Evolutionary conservation across 2,113 vertebrate genomes (phyloP), one percentile per base, ranked within the genome.

Genomic region (Anseranas semipalmata): DNA sequence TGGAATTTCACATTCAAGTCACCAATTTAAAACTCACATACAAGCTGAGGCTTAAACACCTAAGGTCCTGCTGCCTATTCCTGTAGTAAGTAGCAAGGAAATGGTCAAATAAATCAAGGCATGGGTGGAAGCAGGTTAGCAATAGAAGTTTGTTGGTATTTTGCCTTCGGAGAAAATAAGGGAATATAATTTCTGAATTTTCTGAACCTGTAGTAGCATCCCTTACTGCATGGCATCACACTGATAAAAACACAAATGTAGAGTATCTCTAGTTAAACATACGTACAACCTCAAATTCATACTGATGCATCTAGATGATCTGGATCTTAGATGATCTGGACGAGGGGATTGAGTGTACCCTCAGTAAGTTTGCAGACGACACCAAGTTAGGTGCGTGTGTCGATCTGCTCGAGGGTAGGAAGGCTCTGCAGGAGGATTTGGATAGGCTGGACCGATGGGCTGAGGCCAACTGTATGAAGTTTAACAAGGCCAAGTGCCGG

Each of bases 11-110:
- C 33, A 33, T 88, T 84, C 35, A 67, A 62, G 67, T 35, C 28
- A 25, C 4, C 25, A 35, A 1, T 65, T 73, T 37, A 58, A 74
- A 85, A 10, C 33, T 68, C 4, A 0, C 1, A 0, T 25, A 24
- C 6, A 22, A 50, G 32, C 0, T 79, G 50, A 35, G 15, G 3
- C 15, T 62, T 5, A 6, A 2, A 58, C 24, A 59, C 50, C 9
- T 5, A 12, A 53, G 67, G 43, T 30, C 28, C 32, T 70, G 71
- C 81, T 39, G 28, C 43, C 5, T 65, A 3, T 39, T 83, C 48
- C 50, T 65, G 12, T 2, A 79, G 12, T 22, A 62, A 63, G 35
- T 25, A 89, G 50, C 33, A 37, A 68, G 33, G 22, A 75, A 79
- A 68, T 15, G 8, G 12, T 30, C 41, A 16, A 58, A 78, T 19